phyloP scores from a whole-genome alignment of 2,797 vertebrate genomes.

The Helarctos malayanus region DNA sequence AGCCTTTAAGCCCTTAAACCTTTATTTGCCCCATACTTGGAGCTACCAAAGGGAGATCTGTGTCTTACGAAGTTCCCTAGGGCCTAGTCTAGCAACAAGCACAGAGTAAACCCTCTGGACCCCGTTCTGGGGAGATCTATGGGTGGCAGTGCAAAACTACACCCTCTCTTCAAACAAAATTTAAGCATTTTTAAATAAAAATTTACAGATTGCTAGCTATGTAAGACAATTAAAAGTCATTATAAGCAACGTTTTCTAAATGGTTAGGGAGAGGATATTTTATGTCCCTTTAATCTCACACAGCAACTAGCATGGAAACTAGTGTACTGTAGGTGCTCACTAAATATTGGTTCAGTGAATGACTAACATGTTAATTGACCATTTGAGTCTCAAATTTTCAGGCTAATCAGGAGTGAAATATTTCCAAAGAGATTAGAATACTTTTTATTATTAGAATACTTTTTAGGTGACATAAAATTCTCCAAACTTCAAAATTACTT shows the following conservation, averaged over 20 bases:
- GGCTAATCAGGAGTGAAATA: not conserved
- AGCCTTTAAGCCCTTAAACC: not conserved
- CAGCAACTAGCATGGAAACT: not conserved
- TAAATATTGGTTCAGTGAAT: not conserved
- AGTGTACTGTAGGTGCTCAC: not conserved
- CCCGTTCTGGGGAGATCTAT: not conserved
- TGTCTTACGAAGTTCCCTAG: not conserved
- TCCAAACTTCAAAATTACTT: conserved; percentile 34
- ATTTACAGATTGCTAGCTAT: not conserved
- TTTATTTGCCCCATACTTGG: not conserved
- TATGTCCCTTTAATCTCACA: not conserved
- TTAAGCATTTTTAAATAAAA: not conserved
- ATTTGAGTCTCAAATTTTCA: conserved; percentile 50
- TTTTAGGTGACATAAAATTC: conserved; percentile 8
- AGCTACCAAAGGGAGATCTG: not conserved
- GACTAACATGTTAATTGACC: conserved; percentile 17
- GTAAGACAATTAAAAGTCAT: not conserved
- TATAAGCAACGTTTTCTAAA: not conserved
- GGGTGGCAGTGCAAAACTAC: not conserved
- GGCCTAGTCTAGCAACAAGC: not conserved
- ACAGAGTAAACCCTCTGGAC: not conserved
- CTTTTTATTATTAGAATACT: conserved; percentile 11
- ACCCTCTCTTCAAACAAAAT: not conserved
- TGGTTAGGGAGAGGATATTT: not conserved
- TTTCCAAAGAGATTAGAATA: not conserved